Evolutionary conservation across 2,888 invertebrate genomes (phyloP).

Genomic region (Lepidocyrtoides sp.): DNA sequence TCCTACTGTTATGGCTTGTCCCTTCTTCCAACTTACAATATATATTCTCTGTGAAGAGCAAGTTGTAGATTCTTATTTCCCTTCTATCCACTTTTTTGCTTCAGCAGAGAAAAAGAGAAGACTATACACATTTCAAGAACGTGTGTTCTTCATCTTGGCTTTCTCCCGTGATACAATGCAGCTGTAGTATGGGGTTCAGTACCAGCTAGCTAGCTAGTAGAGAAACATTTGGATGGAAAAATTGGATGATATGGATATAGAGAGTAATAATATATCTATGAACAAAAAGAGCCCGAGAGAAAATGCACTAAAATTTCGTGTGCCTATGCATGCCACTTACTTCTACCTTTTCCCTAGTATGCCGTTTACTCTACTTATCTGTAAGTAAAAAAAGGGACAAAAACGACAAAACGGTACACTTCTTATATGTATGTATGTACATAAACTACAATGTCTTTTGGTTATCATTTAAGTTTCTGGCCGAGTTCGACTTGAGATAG

Average conservation of each 20-base stretch:
- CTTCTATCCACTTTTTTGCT: constrained; percentile 30
- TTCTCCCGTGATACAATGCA: constrained; percentile 49
- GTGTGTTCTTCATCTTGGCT: constrained; percentile 45
- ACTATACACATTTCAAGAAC: not conserved
- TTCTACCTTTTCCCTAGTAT: constrained; percentile 32
- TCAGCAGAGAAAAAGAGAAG: not conserved
- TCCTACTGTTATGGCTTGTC: not conserved
- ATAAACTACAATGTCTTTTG: not conserved
- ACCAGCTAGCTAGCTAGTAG: no score
- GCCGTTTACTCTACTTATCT: not conserved
- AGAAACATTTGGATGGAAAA: no score
- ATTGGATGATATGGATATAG: not conserved
- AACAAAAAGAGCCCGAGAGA: constrained; percentile 23
- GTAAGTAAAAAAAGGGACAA: constrained; percentile 19
- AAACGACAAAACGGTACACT: not conserved
- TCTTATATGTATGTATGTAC: not conserved
- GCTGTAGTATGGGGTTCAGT: constrained; percentile 68
- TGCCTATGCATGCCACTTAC: not conserved
- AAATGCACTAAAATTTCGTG: constrained; percentile 45
- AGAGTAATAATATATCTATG: no score
- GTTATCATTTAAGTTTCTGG: constrained; percentile 68
- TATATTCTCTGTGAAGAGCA: not conserved
- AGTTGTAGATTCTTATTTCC: constrained; percentile 18
- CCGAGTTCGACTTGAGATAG: constrained; percentile 3
- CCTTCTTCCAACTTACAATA: not conserved